These are phyloP conservation scores for Amblyopsis rosae DNA, from an alignment of 2,113 vertebrate species.

Conservation along the genomic window DNA sequence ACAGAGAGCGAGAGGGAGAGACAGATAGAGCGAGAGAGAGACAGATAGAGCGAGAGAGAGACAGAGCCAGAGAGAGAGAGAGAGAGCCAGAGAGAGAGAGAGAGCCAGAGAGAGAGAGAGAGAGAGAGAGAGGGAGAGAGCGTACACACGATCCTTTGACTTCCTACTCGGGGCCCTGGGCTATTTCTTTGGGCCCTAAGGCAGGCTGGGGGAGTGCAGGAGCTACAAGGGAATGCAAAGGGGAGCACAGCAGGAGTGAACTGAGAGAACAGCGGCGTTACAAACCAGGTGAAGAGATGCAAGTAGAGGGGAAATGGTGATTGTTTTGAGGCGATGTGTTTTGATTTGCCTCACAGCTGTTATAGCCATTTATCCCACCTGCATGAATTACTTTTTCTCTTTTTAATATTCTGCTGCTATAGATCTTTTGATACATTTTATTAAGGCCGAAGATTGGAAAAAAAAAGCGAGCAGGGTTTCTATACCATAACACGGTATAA, in stretches of 20 bases:
- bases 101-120: too few species aligned
- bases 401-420: neutral
- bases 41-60: too few species aligned
- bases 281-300: neutral
- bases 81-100: too few species aligned
- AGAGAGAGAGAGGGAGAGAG: neutral
- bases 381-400: neutral
- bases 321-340: neutral
- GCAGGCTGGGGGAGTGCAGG: slow-evolving; percentile 7
- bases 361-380: neutral
- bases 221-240: too few species aligned
- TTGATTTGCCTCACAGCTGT: neutral
- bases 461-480: too few species aligned
- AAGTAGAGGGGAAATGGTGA: neutral
- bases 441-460: too few species aligned
- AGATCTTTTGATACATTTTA: neutral
- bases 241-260: neutral
- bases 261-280: neutral
- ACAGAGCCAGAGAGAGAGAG: too few species aligned
- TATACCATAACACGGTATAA: too few species aligned
- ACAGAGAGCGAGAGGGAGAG: too few species aligned
- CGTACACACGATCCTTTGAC: slow-evolving; percentile 28
- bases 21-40: too few species aligned
- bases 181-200: slow-evolving; percentile 16
- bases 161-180: slow-evolving; percentile 16